Conservation (phyloP, 2,888 invertebrate genomes). For the Spicauda simplicius region DNA sequence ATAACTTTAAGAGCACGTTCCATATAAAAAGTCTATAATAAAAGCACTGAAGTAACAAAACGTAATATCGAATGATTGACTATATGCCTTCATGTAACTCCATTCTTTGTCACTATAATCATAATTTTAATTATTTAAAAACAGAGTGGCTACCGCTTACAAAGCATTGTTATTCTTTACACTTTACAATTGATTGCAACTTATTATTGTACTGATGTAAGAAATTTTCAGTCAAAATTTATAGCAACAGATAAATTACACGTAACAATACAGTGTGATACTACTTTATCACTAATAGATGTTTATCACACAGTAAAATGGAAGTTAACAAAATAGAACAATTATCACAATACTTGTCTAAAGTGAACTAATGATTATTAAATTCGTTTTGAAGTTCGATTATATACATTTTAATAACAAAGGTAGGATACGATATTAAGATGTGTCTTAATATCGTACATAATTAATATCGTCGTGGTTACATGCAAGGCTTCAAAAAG, state of each 20-base stretch:
- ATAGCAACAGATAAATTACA: not conserved
- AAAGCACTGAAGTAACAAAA: slow-evolving; percentile 23
- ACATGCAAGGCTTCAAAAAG: too few relatives aligned
- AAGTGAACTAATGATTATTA: too few relatives aligned
- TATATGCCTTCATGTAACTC: not conserved
- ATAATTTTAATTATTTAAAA: too few relatives aligned
- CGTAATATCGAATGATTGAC: slow-evolving; percentile 22
- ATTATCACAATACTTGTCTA: too few relatives aligned
- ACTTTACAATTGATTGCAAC: not conserved
- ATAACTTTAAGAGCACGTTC: slow-evolving; percentile 31
- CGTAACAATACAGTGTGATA: not conserved
- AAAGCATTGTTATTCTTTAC: not conserved
- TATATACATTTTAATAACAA: too few relatives aligned
- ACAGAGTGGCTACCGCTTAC: not conserved
- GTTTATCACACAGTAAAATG: too few relatives aligned
- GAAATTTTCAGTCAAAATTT: not conserved
- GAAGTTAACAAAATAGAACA: too few relatives aligned
- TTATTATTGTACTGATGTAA: not conserved
- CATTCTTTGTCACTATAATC: not conserved
- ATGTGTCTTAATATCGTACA: too few relatives aligned
- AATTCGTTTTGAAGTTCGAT: too few relatives aligned
- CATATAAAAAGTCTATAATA: slow-evolving; percentile 25
- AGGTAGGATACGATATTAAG: too few relatives aligned
- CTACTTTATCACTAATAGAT: not conserved
- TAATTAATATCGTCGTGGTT: too few relatives aligned